Conservation (phyloP, 2,113 vertebrate genomes). For the Zingel zingel region DNA sequence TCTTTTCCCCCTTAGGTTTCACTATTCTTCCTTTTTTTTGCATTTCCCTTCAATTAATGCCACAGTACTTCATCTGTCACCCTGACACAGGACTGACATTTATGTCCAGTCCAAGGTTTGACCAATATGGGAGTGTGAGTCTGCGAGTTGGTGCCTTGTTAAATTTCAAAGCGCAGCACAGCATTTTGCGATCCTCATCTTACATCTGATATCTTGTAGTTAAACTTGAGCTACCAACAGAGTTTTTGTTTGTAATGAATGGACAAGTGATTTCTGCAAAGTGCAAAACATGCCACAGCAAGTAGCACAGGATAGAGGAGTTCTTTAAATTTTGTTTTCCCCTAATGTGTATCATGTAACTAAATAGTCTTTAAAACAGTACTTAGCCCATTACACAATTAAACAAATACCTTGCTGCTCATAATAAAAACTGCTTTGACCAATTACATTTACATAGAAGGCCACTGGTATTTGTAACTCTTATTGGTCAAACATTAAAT, state of each 20-base stretch:
- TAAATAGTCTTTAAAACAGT: not conserved
- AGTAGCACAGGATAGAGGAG: not conserved
- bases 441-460: not conserved
- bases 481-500: not conserved
- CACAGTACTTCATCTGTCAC: not conserved
- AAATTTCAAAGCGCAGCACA: not conserved
- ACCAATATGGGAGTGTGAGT: not conserved
- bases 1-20: not conserved
- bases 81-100: not conserved
- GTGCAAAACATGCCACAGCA: not conserved
- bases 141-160: not conserved
- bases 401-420: not conserved
- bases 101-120: not conserved
- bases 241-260: not conserved
- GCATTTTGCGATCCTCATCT: not conserved
- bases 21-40: not conserved
- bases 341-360: not conserved
- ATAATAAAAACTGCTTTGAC: not conserved
- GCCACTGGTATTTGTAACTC: not conserved
- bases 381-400: not conserved
- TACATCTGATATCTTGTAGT: not conserved
- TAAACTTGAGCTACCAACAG: not conserved
- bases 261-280: not conserved
- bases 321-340: too few species aligned
- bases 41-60: not conserved